These are phyloP conservation scores for Semaprochilodus insignis DNA, from an alignment of 2,797 vertebrate species.

Conservation along the genomic window DNA sequence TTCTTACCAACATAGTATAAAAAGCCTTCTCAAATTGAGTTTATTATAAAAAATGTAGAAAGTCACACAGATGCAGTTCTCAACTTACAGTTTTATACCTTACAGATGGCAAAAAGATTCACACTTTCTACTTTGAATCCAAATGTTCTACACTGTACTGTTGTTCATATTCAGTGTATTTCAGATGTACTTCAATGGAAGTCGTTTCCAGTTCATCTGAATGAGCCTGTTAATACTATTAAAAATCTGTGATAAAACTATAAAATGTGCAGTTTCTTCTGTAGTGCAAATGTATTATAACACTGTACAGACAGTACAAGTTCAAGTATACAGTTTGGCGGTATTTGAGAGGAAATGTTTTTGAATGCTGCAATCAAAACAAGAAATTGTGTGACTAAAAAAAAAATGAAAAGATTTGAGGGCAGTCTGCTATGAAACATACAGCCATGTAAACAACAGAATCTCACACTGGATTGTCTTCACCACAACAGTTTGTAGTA, in stretches of 20 bases:
- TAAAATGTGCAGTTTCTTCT: background rate
- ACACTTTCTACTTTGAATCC: background rate
- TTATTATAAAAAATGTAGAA: background rate
- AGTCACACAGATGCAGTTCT: background rate
- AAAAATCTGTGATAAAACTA: background rate
- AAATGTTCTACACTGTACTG: too few species aligned
- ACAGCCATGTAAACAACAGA: background rate
- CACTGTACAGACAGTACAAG: background rate
- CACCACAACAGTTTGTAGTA: background rate
- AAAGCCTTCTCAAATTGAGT: background rate
- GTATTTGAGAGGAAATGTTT: background rate
- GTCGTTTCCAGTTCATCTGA: background rate
- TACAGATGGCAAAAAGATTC: background rate
- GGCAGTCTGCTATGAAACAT: background rate
- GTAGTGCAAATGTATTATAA: conserved; percentile 5
- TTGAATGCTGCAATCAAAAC: conserved; percentile 1
- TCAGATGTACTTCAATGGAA: background rate
- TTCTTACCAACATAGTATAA: background rate
- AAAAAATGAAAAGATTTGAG: background rate
- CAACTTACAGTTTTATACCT: background rate
- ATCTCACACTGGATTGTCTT: background rate
- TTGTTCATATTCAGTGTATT: background rate
- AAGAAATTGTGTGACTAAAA: background rate
- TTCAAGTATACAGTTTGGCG: background rate
- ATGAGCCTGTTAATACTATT: background rate